These are phyloP conservation scores for Papilio polytes DNA, from an alignment of 1,140 invertebrate genomes.

Conservation along the genomic window DNA sequence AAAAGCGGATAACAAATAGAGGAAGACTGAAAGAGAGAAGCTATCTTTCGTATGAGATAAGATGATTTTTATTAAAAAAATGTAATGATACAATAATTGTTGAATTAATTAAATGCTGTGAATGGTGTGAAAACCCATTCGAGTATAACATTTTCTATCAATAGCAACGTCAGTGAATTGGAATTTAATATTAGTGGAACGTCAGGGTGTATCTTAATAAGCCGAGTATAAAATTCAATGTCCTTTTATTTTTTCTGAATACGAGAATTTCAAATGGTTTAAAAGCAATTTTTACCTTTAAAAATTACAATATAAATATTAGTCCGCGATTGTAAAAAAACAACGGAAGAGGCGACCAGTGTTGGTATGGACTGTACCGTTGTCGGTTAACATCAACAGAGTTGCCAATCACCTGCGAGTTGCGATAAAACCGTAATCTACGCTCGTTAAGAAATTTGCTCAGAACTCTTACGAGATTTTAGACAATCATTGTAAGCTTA, in stretches of 20 bases:
- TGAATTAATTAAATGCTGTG: no score
- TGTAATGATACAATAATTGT: no score
- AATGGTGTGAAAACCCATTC: neutral
- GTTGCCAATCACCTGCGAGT: slow-evolving; percentile 16
- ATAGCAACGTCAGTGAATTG: neutral
- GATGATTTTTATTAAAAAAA: no score
- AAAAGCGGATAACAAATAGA: no score
- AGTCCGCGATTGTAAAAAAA: neutral
- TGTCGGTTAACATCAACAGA: slow-evolving; percentile 21
- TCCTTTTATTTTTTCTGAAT: neutral
- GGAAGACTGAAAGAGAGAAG: neutral
- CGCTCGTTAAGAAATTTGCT: slow-evolving; percentile 28
- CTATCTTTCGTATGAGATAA: no score
- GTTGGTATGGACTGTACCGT: neutral
- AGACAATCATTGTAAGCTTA: neutral
- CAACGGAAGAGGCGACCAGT: no score
- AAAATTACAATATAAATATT: no score
- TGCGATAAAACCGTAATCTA: slow-evolving; percentile 12
- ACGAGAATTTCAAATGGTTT: no score
- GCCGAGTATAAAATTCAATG: neutral
- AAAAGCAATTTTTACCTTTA: no score
- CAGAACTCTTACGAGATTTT: slow-evolving; percentile 6
- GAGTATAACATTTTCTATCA: neutral
- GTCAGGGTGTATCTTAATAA: neutral
- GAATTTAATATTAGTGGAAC: neutral